Base-by-base conservation (phyloP, 2,888 invertebrate genomes). In the Aleiodes alternator region DNA sequence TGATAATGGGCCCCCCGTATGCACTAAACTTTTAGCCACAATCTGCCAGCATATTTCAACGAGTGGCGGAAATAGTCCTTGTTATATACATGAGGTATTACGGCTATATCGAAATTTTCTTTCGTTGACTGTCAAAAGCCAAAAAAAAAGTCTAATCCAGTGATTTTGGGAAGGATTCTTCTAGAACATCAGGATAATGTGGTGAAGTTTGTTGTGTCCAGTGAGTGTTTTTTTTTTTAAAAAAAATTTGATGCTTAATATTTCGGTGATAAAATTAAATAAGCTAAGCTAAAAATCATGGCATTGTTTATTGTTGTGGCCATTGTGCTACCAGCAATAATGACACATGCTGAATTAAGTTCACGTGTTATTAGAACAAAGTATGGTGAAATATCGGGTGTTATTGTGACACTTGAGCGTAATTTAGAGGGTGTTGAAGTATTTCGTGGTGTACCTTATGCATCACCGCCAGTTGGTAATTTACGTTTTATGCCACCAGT, bases 401-500 rank as follows among this genome's bases (percentile, higher is more conserved):
- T 96, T 82, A 96, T 96, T 84, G 94, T 96, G 73, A 95, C 95
- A 78, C 93, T 96, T 82, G 96, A 96, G 84, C 81, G 81, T 50
- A 84, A 83, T 79, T 90, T 96, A 83, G 96, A 96, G 89, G 95
- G 96, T 74, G 97, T 98, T 23, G 98, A 98, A 90, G 96, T 96
- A 80, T 98, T 97, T 89, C 92, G 96, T 69, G 98, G 98, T 7
- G 95, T 98, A 76, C 98, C 98, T 5, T 98, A 98, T 90, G 98
- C 98, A 34, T 96, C 97, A 66, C 96, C 98, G 29, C 97, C 98
- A 48, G 91, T 95, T 57, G 97, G 96, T 6, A 94, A 95, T 75
- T 91, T 98, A 77, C 93, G 98, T 76, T 98, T 98, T 90, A 98
- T 98, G 97, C 98, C 98, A 11, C 98, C 98, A 23, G 97, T 97